phyloP scores from a whole-genome alignment of 2,113 vertebrate genomes.

The Paradoxurus hermaphroditus region DNA sequence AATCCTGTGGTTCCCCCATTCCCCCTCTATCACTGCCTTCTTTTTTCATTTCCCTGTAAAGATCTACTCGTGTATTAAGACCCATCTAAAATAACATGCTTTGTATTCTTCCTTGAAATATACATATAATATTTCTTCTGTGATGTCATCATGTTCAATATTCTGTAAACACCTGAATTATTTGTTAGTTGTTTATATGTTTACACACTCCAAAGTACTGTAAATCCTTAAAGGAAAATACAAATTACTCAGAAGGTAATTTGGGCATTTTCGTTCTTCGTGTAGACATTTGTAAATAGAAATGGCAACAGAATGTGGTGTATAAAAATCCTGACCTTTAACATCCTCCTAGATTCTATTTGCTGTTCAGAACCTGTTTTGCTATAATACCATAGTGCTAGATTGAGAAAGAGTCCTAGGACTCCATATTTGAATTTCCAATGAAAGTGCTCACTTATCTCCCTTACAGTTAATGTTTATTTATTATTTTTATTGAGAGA shows the following conservation, averaged over 20 bases:
- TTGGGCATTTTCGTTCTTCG: neutral
- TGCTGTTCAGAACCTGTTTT: neutral
- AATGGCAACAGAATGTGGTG: neutral
- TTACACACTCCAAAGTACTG: neutral
- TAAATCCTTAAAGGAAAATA: neutral
- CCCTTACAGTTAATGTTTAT: neutral
- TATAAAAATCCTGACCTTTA: neutral
- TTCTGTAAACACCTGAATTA: neutral
- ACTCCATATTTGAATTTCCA: neutral
- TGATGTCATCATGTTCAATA: neutral
- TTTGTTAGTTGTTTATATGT: neutral
- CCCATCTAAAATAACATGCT: neutral
- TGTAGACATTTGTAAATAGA: neutral
- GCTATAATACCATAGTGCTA: neutral
- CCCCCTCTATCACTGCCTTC: fast-evolving
- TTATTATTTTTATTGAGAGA: constrained; percentile 42
- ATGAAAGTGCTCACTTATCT: neutral
- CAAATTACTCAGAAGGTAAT: neutral
- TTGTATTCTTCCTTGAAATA: neutral
- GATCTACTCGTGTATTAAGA: neutral
- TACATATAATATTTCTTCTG: neutral
- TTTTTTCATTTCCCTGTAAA: neutral
- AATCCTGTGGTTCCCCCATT: fast-evolving
- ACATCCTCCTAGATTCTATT: neutral
- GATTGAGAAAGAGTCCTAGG: constrained; percentile 2